These are phyloP conservation scores for Epirrita christyi DNA, from an alignment of 2,888 invertebrate species.

Conservation along the genomic window DNA sequence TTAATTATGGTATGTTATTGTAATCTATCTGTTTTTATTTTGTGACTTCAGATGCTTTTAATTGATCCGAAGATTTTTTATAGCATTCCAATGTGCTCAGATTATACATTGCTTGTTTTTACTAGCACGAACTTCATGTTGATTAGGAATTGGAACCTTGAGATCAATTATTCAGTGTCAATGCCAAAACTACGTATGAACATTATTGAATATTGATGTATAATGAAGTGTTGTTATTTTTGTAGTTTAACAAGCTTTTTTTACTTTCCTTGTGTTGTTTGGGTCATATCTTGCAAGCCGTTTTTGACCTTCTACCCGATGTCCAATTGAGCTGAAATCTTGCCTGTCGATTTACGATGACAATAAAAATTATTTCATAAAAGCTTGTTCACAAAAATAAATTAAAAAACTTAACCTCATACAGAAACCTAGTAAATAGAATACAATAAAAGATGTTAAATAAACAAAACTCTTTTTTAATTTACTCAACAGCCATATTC, in stretches of 20 bases:
- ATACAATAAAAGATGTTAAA: constrained; percentile 48
- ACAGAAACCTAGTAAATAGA: constrained; percentile 51
- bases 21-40: constrained; percentile 38
- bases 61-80: constrained; percentile 25
- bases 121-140: not conserved
- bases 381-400: too few relatives aligned
- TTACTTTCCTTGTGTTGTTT: too few relatives aligned
- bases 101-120: constrained; percentile 1
- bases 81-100: constrained; percentile 34
- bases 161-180: constrained; percentile 26
- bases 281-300: too few relatives aligned
- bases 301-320: too few relatives aligned
- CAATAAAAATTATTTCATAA: too few relatives aligned
- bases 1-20: constrained; percentile 30
- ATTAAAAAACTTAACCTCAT: too few relatives aligned
- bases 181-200: constrained; percentile 6
- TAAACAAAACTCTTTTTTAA: constrained; percentile 41
- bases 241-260: constrained; percentile 29
- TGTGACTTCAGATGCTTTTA: constrained; percentile 34
- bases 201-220: constrained; percentile 40
- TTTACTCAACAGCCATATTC: constrained; percentile 23
- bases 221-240: constrained; percentile 49
- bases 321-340: too few relatives aligned
- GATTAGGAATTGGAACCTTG: constrained; percentile 13
- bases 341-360: too few relatives aligned